Evolutionary conservation across 1,140 invertebrate species (phyloP).

Genomic region (Pygmarrhopalites habei): DNA sequence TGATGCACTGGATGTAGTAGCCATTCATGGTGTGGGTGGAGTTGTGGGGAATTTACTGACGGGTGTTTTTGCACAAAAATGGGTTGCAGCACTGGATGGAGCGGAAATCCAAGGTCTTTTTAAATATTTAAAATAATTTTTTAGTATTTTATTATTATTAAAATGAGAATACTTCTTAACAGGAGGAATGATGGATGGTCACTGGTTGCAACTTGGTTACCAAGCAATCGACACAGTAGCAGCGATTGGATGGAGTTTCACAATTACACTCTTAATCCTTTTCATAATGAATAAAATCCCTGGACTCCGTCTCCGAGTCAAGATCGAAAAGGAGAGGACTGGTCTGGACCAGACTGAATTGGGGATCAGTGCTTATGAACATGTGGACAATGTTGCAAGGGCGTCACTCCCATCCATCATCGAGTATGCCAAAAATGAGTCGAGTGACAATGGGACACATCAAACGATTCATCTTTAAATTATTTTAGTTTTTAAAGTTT

Average conservation of each 20-base stretch:
- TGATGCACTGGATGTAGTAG: slow-evolving; percentile 36
- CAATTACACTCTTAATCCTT: slow-evolving; percentile 28
- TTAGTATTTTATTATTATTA: too few species aligned
- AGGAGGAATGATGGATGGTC: slow-evolving; percentile 23
- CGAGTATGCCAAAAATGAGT: too few species aligned
- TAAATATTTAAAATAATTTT: too few species aligned
- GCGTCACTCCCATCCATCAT: too few species aligned
- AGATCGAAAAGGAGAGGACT: not conserved
- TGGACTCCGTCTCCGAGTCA: slow-evolving; percentile 27
- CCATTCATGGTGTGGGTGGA: slow-evolving; percentile 36
- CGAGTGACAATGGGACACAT: too few species aligned
- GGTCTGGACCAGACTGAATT: slow-evolving; percentile 17
- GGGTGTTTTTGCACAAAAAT: slow-evolving; percentile 28
- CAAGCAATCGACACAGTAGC: slow-evolving; percentile 17
- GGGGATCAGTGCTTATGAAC: slow-evolving; percentile 5
- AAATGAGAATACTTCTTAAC: too few species aligned
- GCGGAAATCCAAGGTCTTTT: not conserved
- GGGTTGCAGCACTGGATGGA: slow-evolving; percentile 20
- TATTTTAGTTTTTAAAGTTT: too few species aligned
- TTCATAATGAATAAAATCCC: slow-evolving; percentile 39
- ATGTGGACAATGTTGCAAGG: not conserved
- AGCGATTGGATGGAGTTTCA: slow-evolving; percentile 25
- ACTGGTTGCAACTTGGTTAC: slow-evolving; percentile 29
- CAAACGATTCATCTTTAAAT: too few species aligned
- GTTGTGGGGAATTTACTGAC: slow-evolving; percentile 33